These are phyloP conservation scores for Dendrocincla fuliginosa DNA, from an alignment of 2,797 vertebrate species.

Conservation along the genomic window DNA sequence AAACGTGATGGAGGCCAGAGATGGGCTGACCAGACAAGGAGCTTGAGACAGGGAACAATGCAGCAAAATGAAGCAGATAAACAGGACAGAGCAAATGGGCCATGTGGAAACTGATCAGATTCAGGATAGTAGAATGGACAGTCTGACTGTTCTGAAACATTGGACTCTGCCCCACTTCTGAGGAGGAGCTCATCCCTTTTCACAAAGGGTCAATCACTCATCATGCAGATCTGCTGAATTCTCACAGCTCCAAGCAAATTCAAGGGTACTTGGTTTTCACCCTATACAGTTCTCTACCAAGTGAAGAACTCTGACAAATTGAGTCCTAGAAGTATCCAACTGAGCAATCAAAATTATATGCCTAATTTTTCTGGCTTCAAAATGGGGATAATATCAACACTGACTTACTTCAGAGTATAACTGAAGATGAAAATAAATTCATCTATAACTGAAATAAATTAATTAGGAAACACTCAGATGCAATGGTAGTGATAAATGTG, in stretches of 20 bases:
- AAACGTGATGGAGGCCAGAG: not conserved
- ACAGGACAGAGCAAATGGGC: not conserved
- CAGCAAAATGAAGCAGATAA: not conserved
- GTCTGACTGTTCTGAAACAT: not conserved
- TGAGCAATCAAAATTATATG: not conserved
- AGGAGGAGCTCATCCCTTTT: not conserved
- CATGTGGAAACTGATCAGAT: not conserved
- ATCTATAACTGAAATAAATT: not conserved
- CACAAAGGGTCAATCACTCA: not conserved
- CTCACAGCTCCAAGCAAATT: not conserved
- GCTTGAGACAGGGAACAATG: not conserved
- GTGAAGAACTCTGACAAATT: not conserved
- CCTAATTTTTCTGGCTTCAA: not conserved
- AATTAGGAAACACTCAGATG: not conserved
- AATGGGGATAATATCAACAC: not conserved
- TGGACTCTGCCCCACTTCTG: not conserved
- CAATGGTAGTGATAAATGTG: not conserved
- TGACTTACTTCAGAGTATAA: not conserved
- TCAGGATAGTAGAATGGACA: not conserved
- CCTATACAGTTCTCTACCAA: not conserved
- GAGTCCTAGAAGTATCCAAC: not conserved
- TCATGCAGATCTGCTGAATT: not conserved
- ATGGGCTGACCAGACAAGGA: not conserved
- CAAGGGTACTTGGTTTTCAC: not conserved
- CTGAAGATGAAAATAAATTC: not conserved